Evolutionary conservation across 2,888 invertebrate genomes (phyloP), one percentile per base, ranked within the genome.

Genomic region (Conistra vaccinii): DNA sequence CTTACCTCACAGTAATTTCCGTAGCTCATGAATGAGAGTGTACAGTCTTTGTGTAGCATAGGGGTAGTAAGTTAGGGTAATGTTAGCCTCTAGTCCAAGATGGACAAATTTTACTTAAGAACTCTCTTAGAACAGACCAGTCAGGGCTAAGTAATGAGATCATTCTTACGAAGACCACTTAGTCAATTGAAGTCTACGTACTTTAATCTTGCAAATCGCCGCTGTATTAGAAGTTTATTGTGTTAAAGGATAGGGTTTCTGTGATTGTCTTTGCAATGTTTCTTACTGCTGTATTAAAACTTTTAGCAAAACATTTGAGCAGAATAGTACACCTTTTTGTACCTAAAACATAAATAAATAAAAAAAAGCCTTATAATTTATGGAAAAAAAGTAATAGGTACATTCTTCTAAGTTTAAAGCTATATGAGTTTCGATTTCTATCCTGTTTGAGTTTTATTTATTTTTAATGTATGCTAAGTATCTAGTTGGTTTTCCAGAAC

Each of bases 1-100:
- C 51, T 75, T 80, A 63, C 72, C 32, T 72, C 32, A 5, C 62
- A 26, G 62, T 80, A 57, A 63, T 76, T 72, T 76, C 76, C 55
- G 62, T 7, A 48, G 55, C 32, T 63, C 80, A 51, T 77, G 62
- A 80, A 72, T 72, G 76, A 42, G 48, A 80, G 55, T 73, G 51
- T 63, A 63, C 80, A 79, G 48, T 62, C 80, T 62, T 57, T 80
- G 62, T 72, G 26, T 79, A 48, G 3, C 14, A 26, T 39, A 62
- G 2, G 2, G 39, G 60, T 45, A 39, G 35, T 70, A 35, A 42
- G 57, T 73, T 35, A 32, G 14, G 39, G 72, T 76, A 57, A 80
- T 62, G 48, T 72, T 42, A 12, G 20, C 57, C 17, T 63, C 48
- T 42, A 57, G 80, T 42, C 48, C 42, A 7, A 80, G 55, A 63